Conservation (phyloP, 2,888 invertebrate genomes). For the Ischnus inquisitorius region DNA sequence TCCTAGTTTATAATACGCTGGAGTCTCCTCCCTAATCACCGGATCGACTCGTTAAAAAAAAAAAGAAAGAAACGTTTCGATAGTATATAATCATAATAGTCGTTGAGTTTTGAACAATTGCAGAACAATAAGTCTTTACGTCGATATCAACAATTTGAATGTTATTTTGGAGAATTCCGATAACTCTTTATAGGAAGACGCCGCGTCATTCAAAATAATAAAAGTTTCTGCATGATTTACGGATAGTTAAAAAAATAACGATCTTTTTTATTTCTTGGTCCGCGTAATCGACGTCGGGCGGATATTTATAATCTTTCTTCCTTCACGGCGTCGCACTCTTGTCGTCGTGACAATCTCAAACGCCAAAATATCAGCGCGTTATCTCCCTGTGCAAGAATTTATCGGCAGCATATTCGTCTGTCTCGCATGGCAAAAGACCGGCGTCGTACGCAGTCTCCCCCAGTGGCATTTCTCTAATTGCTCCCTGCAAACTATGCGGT, state of each 20-base stretch:
- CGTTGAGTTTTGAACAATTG: background rate
- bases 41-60: conserved; percentile 30
- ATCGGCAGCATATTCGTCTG: conserved; percentile 9
- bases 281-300: background rate
- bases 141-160: background rate
- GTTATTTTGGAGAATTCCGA: background rate
- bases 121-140: background rate
- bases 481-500: conserved; percentile 61
- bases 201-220: background rate
- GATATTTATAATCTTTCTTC: conserved; percentile 21
- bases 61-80: background rate
- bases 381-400: conserved; percentile 9
- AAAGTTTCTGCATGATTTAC: background rate
- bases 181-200: background rate
- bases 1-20: conserved; percentile 68
- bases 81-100: conserved; percentile 23
- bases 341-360: conserved; percentile 7
- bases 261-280: conserved; percentile 1
- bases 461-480: conserved; percentile 59
- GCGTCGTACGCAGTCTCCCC: conserved; percentile 34
- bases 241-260: background rate
- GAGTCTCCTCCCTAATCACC: conserved; percentile 16
- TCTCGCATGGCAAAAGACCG: conserved; percentile 8
- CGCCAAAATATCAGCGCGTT: conserved; percentile 14
- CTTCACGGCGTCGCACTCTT: background rate